A percentile compares a stretch with the other conserved stretches of the same genome.
Evolutionary conservation across 2,888 invertebrate species (phyloP).

Genomic region (Smittia sp.): DNA sequence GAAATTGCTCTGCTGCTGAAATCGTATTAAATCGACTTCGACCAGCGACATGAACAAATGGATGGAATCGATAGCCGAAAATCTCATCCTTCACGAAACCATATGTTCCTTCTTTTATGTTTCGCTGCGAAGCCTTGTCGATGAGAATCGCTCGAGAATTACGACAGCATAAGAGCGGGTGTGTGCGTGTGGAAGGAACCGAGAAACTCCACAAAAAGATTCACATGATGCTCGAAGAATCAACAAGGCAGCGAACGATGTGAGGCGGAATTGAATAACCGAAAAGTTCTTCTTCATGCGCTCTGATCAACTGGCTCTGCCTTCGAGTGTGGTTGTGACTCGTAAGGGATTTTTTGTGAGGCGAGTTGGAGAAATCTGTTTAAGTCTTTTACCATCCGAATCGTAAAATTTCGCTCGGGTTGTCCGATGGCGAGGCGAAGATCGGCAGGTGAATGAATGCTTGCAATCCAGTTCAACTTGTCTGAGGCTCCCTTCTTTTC

Average conservation of each 20-base stretch:
- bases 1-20: not conserved
- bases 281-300: not conserved
- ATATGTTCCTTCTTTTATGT: slow-evolving; percentile 16
- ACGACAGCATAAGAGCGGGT: not conserved
- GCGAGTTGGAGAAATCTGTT: slow-evolving; percentile 12
- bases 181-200: not conserved
- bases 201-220: not conserved
- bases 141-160: slow-evolving; percentile 2
- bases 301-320: not conserved
- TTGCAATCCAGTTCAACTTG: slow-evolving; percentile 29
- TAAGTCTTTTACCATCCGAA: slow-evolving; percentile 30
- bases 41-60: not conserved
- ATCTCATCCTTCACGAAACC: slow-evolving; percentile 27
- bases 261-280: slow-evolving; percentile 21
- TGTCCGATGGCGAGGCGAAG: not conserved
- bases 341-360: slow-evolving; percentile 9
- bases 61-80: slow-evolving; percentile 10
- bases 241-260: slow-evolving; percentile 18
- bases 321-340: not conserved
- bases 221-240: slow-evolving; percentile 20
- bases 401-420: slow-evolving; percentile 14
- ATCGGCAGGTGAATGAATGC: slow-evolving; percentile 28
- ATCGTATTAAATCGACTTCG: not conserved
- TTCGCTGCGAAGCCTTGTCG: not conserved
- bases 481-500: slow-evolving; percentile 22